Base-by-base conservation (phyloP, 2,888 invertebrate species). In the Tyria jacobaeae region DNA sequence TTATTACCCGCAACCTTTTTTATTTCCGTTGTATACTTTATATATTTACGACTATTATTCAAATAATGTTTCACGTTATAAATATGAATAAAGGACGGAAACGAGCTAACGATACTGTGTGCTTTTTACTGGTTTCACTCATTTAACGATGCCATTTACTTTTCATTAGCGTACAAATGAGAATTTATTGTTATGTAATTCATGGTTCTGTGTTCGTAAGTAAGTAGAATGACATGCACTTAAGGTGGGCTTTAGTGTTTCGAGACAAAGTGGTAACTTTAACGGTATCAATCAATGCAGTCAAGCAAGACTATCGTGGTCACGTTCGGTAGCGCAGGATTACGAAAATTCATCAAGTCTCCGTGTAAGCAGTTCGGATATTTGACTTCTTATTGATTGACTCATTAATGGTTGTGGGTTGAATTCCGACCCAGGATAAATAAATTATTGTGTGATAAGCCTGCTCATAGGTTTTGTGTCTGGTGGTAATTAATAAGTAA, bases 151-250 rank as follows among this genome's bases (percentile, higher is more conserved):
- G 39, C 55, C 64, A 53, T 66, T 74, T 51, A 52, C 60, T 48
- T 48, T 37, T 41, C 7, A 76, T 76, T 74, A 74, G 53, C 71
- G 67, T 74, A 65, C 53, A 66, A 64, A 63, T 73, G 15, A 59
- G 24, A 34, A 77, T 73, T 70, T 70, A 74, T 70, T 56, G 60
- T 64, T 60, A 66, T 73, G 64, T 60, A 57, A 76, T 65, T 74
- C 63, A 58, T 57, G 39, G 31, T 52, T 34, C 17, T 25, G 24
- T 54, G 49, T 21, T 50, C 24, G 37, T 9, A 44, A 44, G 21
- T 49, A 49, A 44, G 49, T 54, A 49, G 9, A 54, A 49, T 54
- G 31, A 31, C 10, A 39, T 60, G 37, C 9, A 7, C 25, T 55
- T 55, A 6, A 21, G 21, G 47, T 41, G 12, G 21, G 21, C 44